Conservation (phyloP, 2,113 vertebrate genomes). For the Plectropomus leopardus region DNA sequence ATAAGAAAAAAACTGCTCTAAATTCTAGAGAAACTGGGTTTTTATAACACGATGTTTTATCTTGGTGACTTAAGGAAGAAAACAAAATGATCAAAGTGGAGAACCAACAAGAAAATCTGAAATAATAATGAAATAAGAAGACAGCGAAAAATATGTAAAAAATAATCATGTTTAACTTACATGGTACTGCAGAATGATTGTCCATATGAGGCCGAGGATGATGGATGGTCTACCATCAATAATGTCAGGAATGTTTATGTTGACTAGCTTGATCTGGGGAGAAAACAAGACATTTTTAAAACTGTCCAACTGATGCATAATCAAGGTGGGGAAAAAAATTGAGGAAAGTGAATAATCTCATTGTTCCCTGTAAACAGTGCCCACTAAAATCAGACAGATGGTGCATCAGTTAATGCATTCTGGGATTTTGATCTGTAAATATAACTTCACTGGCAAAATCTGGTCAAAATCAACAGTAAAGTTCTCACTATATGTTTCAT, state of each 20-base stretch:
- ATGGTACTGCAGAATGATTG: slow-evolving; percentile 96
- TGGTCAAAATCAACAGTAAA: too few relatives aligned
- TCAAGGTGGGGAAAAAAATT: too few relatives aligned
- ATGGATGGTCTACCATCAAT: slow-evolving; percentile 96
- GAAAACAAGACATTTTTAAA: slow-evolving; percentile 9
- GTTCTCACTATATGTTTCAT: background rate
- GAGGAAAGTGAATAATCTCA: too few relatives aligned
- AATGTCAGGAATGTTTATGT: slow-evolving; percentile 97
- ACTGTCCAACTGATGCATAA: too few relatives aligned
- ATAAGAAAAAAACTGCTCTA: background rate
- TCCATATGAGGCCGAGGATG: slow-evolving; percentile 97
- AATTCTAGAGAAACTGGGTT: background rate
- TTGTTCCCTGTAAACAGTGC: too few relatives aligned
- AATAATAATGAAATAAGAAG: background rate
- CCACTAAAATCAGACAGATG: too few relatives aligned
- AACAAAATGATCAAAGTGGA: background rate
- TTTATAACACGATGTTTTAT: background rate
- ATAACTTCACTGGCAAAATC: background rate
- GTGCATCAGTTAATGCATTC: background rate
- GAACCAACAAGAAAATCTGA: background rate
- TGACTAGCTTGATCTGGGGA: slow-evolving; percentile 94
- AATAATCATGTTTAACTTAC: slow-evolving; percentile 81
- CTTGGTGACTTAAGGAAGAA: too few relatives aligned
- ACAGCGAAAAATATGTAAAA: background rate
- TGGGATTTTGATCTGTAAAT: background rate